These are phyloP conservation scores for Drosophila birchii DNA, from an alignment of 2,888 invertebrate genomes.

Conservation along the genomic window DNA sequence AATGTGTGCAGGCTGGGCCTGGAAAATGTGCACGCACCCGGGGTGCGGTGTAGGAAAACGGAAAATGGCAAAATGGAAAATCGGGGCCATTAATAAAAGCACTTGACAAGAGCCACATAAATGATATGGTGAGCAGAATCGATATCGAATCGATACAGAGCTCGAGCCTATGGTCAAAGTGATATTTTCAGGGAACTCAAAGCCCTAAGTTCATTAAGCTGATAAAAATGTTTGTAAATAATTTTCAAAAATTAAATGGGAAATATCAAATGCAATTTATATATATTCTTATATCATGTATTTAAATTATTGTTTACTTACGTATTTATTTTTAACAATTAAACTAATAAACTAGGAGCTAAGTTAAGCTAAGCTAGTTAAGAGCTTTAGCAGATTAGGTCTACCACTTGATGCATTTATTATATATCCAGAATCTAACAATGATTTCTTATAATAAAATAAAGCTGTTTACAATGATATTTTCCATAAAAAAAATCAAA, in stretches of 20 bases:
- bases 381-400: too few relatives aligned
- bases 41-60: not conserved
- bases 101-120: conserved; percentile 47
- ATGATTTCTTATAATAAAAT: not conserved
- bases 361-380: too few relatives aligned
- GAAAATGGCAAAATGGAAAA: conserved; percentile 20
- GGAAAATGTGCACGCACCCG: conserved; percentile 22
- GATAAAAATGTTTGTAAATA: too few relatives aligned
- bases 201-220: not conserved
- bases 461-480: not conserved
- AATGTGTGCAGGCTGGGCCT: conserved; percentile 31
- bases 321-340: too few relatives aligned
- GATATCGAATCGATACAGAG: not conserved
- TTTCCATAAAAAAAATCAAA: not conserved
- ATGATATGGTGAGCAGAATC: conserved; percentile 2
- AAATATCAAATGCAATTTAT: too few relatives aligned
- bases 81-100: conserved; percentile 47
- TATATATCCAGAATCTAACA: too few relatives aligned
- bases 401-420: too few relatives aligned
- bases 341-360: too few relatives aligned
- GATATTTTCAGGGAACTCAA: not conserved
- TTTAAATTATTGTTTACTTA: too few relatives aligned
- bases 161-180: not conserved
- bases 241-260: too few relatives aligned
- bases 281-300: too few relatives aligned